A percentile compares a stretch with the other conserved stretches of the same genome.
Conservation (phyloP, 1,140 invertebrate genomes). For the Drosophila nasuta region DNA sequence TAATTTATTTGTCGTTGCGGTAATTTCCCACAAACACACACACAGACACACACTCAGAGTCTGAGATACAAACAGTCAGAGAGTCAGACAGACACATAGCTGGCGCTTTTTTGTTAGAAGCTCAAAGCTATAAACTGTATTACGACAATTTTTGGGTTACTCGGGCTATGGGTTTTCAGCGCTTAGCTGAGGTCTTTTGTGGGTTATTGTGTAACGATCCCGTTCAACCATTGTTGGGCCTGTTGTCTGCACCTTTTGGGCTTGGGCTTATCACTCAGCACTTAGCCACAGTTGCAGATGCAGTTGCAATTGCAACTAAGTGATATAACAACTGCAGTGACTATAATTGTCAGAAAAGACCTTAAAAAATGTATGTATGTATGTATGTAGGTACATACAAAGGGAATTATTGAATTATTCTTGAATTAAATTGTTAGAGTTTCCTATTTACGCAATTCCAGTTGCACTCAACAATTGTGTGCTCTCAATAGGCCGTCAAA, state of each 20-base stretch:
- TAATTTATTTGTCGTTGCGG: conserved; percentile 80
- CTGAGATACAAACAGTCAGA: conserved; percentile 10
- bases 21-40: conserved; percentile 57
- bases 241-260: conserved; percentile 39
- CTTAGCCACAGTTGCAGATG: conserved; percentile 41
- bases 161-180: conserved; percentile 34
- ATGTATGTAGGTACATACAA: neutral
- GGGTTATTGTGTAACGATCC: conserved; percentile 72
- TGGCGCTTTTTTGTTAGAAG: conserved; percentile 58
- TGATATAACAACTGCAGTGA: conserved; percentile 43
- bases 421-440: conserved; percentile 9
- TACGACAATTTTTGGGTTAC: conserved; percentile 66
- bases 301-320: conserved; percentile 33
- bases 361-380: neutral
- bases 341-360: conserved; percentile 29
- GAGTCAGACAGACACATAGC: conserved; percentile 18
- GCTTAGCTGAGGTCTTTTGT: conserved; percentile 62
- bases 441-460: conserved; percentile 19
- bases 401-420: conserved; percentile 18
- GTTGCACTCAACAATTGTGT: neutral
- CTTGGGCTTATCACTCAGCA: conserved; percentile 59
- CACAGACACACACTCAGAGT: conserved; percentile 2
- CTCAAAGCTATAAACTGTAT: conserved; percentile 66
- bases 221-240: conserved; percentile 57
- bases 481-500: neutral